Evolutionary conservation across 1,140 invertebrate species (phyloP), one percentile per base, ranked within the genome.

Genomic region (Panagrolaimus sp.): DNA sequence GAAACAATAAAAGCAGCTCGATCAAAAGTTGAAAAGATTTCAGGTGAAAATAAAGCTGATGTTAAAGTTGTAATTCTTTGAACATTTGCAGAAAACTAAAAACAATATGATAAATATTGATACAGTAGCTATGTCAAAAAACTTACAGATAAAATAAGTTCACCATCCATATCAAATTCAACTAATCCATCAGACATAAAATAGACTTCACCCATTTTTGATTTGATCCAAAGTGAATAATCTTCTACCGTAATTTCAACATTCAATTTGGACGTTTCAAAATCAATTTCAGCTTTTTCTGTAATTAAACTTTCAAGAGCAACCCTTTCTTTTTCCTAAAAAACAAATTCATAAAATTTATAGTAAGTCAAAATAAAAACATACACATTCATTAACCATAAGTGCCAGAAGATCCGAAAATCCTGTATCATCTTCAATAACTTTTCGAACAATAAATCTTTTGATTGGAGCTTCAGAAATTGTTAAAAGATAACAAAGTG

Each of bases 351-450:
- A 15, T 7, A 10, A 21, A 5, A 52, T 2, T 24, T 8, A 52
- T 21, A 14, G 24, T 17, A 6, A n/a, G n/a, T n/a, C n/a, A n/a
- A n/a, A n/a, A n/a, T n/a, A n/a, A 4, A 52, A 52, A 52, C 48
- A 8, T 52, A 52, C 48, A 12, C 48, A 52, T 52, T 52, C 48
- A 52, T 52, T 52, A 24, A 52, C 48, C 5, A 52, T 14, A 52
- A 52, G 7, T 24, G 48, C 26, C 48, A 52, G 26, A n/a, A 52
- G 48, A n/a, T 52, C 48, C n/a, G n/a, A n/a, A 52, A 21, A 52
- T 9, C 48, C 48, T 21, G 26, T n/a, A 14, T 24, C 26, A 52
- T 52, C 48, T 24, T 52, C 48, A 24, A 52, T 14, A 15, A 52
- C 48, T 21, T 24, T n/a, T 7, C 26, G 17, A 4, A 24, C 26